Base-by-base conservation (phyloP, 2,888 invertebrate species). In the Diadegma fenestrale region DNA sequence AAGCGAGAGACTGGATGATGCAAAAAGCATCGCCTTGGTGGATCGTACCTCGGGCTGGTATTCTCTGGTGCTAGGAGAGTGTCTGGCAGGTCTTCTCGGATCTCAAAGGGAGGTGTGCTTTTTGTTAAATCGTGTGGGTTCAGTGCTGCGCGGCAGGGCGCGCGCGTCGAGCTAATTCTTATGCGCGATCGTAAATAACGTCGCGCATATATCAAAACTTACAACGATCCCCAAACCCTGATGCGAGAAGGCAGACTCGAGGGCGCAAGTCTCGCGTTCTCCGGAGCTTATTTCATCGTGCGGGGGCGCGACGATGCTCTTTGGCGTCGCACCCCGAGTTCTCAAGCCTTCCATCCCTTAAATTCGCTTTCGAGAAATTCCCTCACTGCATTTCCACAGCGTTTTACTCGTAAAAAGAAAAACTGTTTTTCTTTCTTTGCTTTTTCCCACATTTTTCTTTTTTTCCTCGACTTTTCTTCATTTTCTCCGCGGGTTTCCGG, bases 121-220 rank as follows among this genome's bases (percentile, higher is more conserved):
- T 88, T 88, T 87, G 85, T 81, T 80, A 82, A 87, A 86, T 84
- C 69, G 81, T 66, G 64, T 69, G 81, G 87, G 88, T 86, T 87
- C 82, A 88, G 87, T 88, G 87, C 86, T n/a, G n/a, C n/a, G n/a
- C n/a, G n/a, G n/a, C n/a, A n/a, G n/a, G n/a, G n/a, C n/a, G n/a
- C n/a, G n/a, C n/a, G n/a, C n/a, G n/a, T n/a, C n/a, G n/a, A 87
- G 92, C 91, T 92, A 92, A 92, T 92, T 92, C 92, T 92, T 92
- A 92, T 92, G 92, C 92, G 92, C 92, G 92, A 92, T 92, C 92
- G 90, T 92, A 92, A 92, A 92, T 92, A 92, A 92, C 90, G 90
- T 90, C 90, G 90, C 90, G 91, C 92, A 91, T 92, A 92, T 92
- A 92, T 92, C 92, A 92, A 91, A 92, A 92, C 91, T 92, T 92